phyloP scores from a whole-genome alignment of 2,888 invertebrate genomes.

The Prosapia bicincta region DNA sequence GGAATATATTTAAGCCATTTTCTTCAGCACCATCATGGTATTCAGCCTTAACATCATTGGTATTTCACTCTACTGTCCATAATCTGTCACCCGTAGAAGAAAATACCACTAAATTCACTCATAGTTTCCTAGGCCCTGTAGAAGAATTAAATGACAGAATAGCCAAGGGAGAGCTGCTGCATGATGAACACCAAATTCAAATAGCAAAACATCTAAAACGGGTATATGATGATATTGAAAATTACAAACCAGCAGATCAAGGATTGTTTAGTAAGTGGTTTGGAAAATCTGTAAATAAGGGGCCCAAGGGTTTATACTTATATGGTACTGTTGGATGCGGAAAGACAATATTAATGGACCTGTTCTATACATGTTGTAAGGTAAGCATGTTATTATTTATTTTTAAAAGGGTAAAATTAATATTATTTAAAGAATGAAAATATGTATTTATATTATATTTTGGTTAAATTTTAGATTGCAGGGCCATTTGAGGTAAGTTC shows the following conservation, averaged over 20 bases:
- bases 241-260: conserved; percentile 54
- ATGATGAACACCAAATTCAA: conserved; percentile 68
- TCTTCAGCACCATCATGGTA: not conserved
- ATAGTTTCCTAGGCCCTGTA: conserved; percentile 47
- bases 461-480: too few relatives aligned
- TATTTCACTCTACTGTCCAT: not conserved
- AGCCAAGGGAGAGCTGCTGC: conserved; percentile 54
- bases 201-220: conserved; percentile 67
- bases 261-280: conserved; percentile 48
- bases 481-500: too few relatives aligned
- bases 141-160: conserved; percentile 57
- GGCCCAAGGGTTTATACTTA: conserved; percentile 80
- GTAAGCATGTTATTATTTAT: conserved; percentile 42
- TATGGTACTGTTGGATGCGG: conserved; percentile 93
- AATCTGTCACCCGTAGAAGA: not conserved
- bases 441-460: too few relatives aligned
- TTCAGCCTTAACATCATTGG: not conserved
- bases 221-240: conserved; percentile 60
- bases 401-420: too few relatives aligned
- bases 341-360: conserved; percentile 99
- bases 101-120: not conserved
- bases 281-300: conserved; percentile 43
- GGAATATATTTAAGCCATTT: not conserved
- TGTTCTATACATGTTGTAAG: conserved; percentile 81
- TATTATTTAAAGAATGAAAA: too few relatives aligned